These are phyloP conservation scores for Barbus barbus DNA, from an alignment of 2,113 vertebrate genomes.

Conservation along the genomic window DNA sequence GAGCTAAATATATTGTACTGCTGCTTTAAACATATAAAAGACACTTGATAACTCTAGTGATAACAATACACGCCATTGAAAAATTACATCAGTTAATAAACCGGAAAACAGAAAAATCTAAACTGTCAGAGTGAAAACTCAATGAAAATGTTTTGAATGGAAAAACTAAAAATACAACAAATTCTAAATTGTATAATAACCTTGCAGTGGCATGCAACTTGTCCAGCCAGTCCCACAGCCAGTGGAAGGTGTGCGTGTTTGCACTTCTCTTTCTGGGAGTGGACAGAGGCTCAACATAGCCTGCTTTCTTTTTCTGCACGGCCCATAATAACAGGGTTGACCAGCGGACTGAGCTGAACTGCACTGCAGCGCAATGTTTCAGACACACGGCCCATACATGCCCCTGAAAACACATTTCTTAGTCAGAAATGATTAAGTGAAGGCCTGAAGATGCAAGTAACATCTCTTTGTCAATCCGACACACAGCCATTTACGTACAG, in stretches of 20 bases:
- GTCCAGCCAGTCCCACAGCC: not conserved
- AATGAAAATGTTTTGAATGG: not conserved
- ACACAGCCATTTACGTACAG: not conserved
- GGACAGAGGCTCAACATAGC: constrained; percentile 18
- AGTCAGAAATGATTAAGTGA: not conserved
- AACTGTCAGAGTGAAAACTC: not conserved
- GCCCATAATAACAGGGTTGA: constrained; percentile 37
- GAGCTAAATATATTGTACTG: not conserved
- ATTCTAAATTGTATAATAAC: not conserved
- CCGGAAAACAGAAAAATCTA: not conserved
- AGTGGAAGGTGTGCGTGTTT: not conserved
- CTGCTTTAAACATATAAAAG: not conserved
- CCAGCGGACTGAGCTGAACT: not conserved
- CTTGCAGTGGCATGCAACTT: constrained; percentile 7
- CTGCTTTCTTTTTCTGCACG: constrained; percentile 27
- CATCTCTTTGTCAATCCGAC: not conserved
- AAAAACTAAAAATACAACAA: not conserved
- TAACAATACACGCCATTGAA: not conserved
- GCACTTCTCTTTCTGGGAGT: constrained; percentile 11
- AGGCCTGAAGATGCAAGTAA: not conserved
- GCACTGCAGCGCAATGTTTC: not conserved
- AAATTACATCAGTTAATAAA: not conserved
- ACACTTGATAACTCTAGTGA: not conserved
- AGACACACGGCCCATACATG: not conserved
- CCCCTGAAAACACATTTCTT: not conserved